Base-by-base conservation (phyloP, 2,113 vertebrate genomes). In the Albula glossodonta region DNA sequence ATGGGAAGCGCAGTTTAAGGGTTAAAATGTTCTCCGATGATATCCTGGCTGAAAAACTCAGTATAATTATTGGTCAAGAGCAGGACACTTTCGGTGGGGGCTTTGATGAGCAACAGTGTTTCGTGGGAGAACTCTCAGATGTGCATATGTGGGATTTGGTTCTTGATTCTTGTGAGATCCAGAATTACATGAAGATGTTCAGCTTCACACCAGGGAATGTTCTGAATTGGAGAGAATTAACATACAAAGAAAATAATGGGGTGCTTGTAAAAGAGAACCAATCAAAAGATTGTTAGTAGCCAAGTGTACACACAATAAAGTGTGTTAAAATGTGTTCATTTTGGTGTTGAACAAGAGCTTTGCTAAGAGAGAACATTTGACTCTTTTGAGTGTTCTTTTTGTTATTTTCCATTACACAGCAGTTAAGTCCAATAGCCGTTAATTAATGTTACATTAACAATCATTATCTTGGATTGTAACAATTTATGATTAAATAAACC, bases 41-140 rank as follows among this genome's bases (percentile, higher is more conserved):
- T 15, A 4, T 1, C 0, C 17, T 92, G 25, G 52, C 4, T 0
- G 0, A 0, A 0, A 13, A 84, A 0, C 86, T 10, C 0, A 56
- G 60, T 51, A 86, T 93, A 2, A 0, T 93, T 49, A 60, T 94
- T 48, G 91, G 91, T 6, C 91, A 95, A 82, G 84, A 94, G 0
- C 91, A 92, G 82, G 89, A 91, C 5, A 12, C n/a, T 0, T 90
- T 52, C 0, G 48, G 87, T 7, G 90, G 87, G 0, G 0, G 1
- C 0, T 94, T 91, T 0, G 41, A 94, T 0, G 0, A 5, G 17
- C 0, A 70, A 0, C 63, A 70, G 8, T 70, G 63, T n/a, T 70
- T 70, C 17, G 19, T 70, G 22, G 63, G 63, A 70, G 63, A 70
- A 5, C 63, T 70, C 19, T 6, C 63, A 70, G 63, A 70, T 70